phyloP scores from a whole-genome alignment of 2,797 vertebrate species.

The Aphelocoma californica region DNA sequence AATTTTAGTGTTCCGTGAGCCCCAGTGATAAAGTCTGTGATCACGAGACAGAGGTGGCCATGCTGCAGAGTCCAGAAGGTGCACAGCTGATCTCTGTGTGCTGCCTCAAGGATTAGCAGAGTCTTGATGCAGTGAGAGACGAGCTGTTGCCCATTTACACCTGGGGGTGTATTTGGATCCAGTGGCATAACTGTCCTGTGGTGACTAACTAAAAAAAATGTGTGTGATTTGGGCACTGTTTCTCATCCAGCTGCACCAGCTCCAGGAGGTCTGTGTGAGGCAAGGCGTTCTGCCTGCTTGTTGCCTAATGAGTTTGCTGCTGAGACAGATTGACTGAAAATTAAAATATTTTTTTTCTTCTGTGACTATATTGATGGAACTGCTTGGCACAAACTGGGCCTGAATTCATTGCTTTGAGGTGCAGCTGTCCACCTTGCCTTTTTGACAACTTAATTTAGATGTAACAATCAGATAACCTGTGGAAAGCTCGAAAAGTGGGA shows the following conservation, averaged over 20 bases:
- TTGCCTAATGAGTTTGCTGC: constrained; percentile 8
- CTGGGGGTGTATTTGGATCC: background rate
- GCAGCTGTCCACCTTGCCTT: background rate
- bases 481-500: background rate
- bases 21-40: background rate
- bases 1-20: background rate
- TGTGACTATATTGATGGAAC: background rate
- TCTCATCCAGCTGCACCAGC: background rate
- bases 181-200: background rate
- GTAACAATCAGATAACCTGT: background rate
- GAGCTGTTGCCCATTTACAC: background rate
- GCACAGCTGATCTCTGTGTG: background rate
- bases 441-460: background rate
- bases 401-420: background rate
- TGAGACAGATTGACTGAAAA: background rate
- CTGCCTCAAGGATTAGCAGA: background rate
- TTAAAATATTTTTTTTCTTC: background rate
- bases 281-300: background rate
- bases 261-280: background rate
- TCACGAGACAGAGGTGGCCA: background rate
- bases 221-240: background rate
- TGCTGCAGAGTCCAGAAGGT: background rate
- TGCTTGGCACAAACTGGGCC: background rate
- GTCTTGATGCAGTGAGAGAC: background rate
- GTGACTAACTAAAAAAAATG: background rate